These are phyloP conservation scores for Machimus rusticus DNA, from an alignment of 2,888 invertebrate species.

Conservation along the genomic window DNA sequence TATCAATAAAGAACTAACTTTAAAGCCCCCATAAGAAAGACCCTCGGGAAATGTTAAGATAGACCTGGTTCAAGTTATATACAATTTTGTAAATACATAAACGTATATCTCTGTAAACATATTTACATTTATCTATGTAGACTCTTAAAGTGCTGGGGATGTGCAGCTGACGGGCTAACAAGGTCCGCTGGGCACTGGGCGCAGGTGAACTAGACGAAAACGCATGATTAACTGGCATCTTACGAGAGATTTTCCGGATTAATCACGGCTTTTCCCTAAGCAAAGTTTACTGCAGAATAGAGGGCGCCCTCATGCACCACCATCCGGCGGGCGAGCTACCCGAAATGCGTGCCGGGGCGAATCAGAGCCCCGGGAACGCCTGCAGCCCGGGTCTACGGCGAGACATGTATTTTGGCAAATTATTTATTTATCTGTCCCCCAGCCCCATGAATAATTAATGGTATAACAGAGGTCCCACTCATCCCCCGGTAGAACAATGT, in stretches of 20 bases:
- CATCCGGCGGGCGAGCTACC: neutral
- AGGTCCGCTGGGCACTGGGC: neutral
- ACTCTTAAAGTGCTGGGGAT: neutral
- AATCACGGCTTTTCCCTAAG: neutral
- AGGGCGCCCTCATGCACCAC: neutral
- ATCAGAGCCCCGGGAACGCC: neutral
- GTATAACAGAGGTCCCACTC: neutral
- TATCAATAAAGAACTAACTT: neutral
- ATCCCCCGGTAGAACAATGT: neutral
- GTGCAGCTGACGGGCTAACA: neutral
- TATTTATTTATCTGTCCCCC: constrained; percentile 11
- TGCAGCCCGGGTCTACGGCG: neutral
- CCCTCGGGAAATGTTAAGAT: neutral
- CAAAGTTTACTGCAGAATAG: neutral
- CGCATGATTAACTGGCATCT: neutral
- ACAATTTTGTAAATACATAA: no score
- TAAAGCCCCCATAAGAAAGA: neutral
- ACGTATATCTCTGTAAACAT: no score
- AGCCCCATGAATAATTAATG: constrained; percentile 18
- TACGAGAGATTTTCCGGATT: neutral
- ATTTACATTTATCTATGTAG: neutral
- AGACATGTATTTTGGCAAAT: neutral
- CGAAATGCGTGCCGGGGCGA: neutral
- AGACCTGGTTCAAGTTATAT: no score
- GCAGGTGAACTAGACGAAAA: neutral